Evolutionary conservation across 2,113 vertebrate species (phyloP), one percentile per base, ranked within the genome.

Genomic region (Hippolais icterina): DNA sequence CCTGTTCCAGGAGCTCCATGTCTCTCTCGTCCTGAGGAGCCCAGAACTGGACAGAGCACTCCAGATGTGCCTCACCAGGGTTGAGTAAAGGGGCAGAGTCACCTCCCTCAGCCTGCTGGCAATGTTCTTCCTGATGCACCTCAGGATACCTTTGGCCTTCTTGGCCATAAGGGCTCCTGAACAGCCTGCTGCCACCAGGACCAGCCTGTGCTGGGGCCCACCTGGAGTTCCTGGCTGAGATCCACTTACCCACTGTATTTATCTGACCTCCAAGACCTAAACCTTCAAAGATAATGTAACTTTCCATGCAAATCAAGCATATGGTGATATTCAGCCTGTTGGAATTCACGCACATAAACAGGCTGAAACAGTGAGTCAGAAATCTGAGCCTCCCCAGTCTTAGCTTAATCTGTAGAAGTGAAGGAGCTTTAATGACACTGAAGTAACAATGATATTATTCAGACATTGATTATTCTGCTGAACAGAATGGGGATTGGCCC

Each of bases 121-220:
- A 31, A 1, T 0, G 1, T 6, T 41, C 4, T n/a, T 47, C 29
- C 49, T 35, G 11, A 14, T 10, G 9, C 17, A 29, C 12, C 44
- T 20, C 29, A 28, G 29, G 29, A 41, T 16, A 7, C 10, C 56
- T n/a, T 2, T 47, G 56, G 5, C 19, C 39, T 60, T 44, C 33
- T 60, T n/a, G 84, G 64, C 39, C 33, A 37, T 22, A 21, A 23
- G 33, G 33, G 10, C 21, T 57, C 35, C 52, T 35, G 41, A 35
- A 22, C 14, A 49, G 11, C 21, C 37, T 11, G 17, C 5, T 56
- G 31, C 42, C 50, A 33, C 15, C 50, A 41, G 25, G 31, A 42
- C 18, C 21, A 81, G 59, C 10, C 52, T 81, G 25, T 28, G 7
- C 33, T 33, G 31, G 18, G 19, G 27, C 11, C 14, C 23, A 65